Evolutionary conservation across 92 coral and sea anemone species (phyloP).

Genomic region (Anthopleura xanthogrammica): DNA sequence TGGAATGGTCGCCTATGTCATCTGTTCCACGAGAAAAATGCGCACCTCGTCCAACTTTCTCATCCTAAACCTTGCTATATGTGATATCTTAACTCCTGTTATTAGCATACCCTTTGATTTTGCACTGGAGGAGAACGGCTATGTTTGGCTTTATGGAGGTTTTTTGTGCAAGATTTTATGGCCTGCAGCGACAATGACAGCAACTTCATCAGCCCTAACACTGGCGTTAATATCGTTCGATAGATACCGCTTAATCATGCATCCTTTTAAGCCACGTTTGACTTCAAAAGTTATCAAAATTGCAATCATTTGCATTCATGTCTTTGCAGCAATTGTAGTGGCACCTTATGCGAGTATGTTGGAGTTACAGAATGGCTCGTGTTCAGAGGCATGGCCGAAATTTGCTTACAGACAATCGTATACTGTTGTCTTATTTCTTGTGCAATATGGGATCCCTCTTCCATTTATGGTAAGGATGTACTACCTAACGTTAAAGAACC

Average conservation of each 20-base stretch:
- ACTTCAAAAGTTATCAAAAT: slow-evolving; percentile 45
- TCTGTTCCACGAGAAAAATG: slow-evolving; percentile 46
- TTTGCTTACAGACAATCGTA: slow-evolving; percentile 65
- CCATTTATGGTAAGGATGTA: slow-evolving; percentile 72
- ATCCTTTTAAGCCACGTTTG: slow-evolving; percentile 69
- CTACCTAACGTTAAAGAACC: slow-evolving; percentile 52
- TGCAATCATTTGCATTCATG: slow-evolving; percentile 29
- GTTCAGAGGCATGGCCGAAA: slow-evolving; percentile 49
- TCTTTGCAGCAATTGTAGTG: slow-evolving; percentile 34
- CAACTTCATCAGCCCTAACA: slow-evolving; percentile 83
- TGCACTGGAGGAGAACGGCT: slow-evolving; percentile 61
- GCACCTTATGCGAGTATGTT: slow-evolving; percentile 48
- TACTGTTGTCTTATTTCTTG: slow-evolving; percentile 62
- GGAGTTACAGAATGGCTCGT: slow-evolving; percentile 40
- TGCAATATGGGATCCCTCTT: slow-evolving; percentile 81
- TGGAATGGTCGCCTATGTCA: slow-evolving; percentile 43
- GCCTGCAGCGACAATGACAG: slow-evolving; percentile 82
- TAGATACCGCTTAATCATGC: slow-evolving; percentile 67
- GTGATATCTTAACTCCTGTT: slow-evolving; percentile 85
- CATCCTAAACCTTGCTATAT: slow-evolving; percentile 75
- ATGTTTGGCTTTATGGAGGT: slow-evolving; percentile 73
- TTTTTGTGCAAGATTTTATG: slow-evolving; percentile 68
- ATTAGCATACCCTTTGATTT: slow-evolving; percentile 88
- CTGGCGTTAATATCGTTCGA: slow-evolving; percentile 84
- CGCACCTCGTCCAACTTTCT: slow-evolving; percentile 47